Base-by-base conservation (phyloP, 2,113 vertebrate genomes). In the Ammodytes dubius region DNA sequence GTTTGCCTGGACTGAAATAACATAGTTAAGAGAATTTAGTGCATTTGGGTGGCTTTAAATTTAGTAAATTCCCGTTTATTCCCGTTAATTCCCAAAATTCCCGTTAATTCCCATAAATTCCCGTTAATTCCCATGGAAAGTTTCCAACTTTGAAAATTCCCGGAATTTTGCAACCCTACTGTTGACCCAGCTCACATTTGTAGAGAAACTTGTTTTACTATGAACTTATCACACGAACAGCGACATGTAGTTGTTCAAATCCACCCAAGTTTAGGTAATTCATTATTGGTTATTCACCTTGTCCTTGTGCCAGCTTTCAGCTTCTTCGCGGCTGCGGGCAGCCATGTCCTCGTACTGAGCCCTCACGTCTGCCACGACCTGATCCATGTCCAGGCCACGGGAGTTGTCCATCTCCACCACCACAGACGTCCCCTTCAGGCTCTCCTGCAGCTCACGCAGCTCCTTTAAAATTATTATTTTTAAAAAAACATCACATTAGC, bases 351-450 rank as follows among this genome's bases (percentile, higher is more conserved):
- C 95, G 0, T 97, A 96, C 81, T 97, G 96, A 0, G 94, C 91
- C 70, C 95, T 97, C 10, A 97, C 95, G 1, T 96, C 95, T 0
- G 90, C 53, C 0, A 98, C 91, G 56, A 96, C 83, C 43, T 95
- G 79, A 1, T 97, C 91, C 93, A 97, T 91, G 88, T 98, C 90
- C 42, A 98, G 94, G 37, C n/a, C 79, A 11, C 95, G 93, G 77
- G 92, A 95, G 91, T 97, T 97, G 91, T 97, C 96, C 95, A 98
- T 97, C 88, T 96, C 93, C 43, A 98, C 93, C 13, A 97, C 67
- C 19, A 97, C 95, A 0, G 93, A 95, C 2, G 95, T 97, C 59
- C 96, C 91, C 0, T 94, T 95, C 86, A 97, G 74, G 81, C 93
- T 94, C 1, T 85, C 60, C 85, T 96, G 93, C 68, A 97, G 74